These are phyloP conservation scores for Hirundo rustica DNA, from an alignment of 2,797 vertebrate genomes.

Conservation along the genomic window DNA sequence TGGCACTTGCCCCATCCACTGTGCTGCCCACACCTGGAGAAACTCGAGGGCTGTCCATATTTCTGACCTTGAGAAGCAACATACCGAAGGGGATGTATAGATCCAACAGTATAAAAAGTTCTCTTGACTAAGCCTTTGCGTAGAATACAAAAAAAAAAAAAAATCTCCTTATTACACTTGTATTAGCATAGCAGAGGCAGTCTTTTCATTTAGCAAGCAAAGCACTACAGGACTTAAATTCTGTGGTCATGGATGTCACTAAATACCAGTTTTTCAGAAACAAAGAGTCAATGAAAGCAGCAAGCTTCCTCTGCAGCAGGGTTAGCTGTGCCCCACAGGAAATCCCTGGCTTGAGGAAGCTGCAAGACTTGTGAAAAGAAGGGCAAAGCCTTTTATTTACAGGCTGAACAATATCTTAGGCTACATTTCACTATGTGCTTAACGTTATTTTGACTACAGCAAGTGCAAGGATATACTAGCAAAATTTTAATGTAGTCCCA, in stretches of 20 bases:
- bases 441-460: background rate
- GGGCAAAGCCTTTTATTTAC: slow-evolving; percentile 46
- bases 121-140: background rate
- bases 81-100: background rate
- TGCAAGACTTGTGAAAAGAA: slow-evolving; percentile 46
- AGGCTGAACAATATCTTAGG: background rate
- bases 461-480: background rate
- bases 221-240: background rate
- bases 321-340: slow-evolving; percentile 67
- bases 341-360: slow-evolving; percentile 56
- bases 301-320: slow-evolving; percentile 45
- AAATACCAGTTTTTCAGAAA: slow-evolving; percentile 49
- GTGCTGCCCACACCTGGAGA: background rate
- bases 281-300: slow-evolving; percentile 52
- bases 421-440: background rate
- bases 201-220: background rate
- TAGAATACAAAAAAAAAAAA: background rate
- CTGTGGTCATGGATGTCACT: background rate
- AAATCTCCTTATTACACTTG: background rate
- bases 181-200: background rate
- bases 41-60: background rate
- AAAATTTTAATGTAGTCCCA: background rate
- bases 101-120: background rate
- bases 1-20: background rate
- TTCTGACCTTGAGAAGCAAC: background rate